Conservation (phyloP, 2,888 invertebrate species). For the Euplexia lucipara region DNA sequence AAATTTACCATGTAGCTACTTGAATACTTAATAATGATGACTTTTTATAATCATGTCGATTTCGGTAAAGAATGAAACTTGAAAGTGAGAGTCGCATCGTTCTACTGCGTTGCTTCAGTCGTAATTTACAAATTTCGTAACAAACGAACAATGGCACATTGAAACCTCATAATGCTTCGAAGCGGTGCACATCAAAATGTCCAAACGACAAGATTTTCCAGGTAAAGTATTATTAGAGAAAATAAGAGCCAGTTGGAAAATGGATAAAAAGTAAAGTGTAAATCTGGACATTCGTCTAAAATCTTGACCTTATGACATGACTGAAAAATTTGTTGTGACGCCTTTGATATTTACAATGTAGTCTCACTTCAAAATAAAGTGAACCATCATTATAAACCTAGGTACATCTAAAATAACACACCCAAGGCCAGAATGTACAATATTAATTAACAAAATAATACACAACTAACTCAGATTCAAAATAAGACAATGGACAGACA, state of each 20-base stretch:
- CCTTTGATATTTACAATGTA: conserved; percentile 3
- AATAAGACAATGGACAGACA: conserved; percentile 24
- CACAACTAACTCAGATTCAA: neutral
- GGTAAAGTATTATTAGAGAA: conserved; percentile 45
- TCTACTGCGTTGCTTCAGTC: conserved; percentile 18
- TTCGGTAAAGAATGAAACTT: conserved; percentile 1
- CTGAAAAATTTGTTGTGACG: conserved; percentile 1
- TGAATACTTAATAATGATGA: conserved; percentile 3
- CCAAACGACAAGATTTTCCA: conserved; percentile 48
- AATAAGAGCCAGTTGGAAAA: neutral
- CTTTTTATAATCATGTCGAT: neutral
- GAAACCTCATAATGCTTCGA: conserved; percentile 48
- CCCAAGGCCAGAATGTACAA: conserved; percentile 11
- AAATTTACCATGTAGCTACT: neutral
- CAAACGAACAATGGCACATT: conserved; percentile 56
- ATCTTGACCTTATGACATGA: neutral
- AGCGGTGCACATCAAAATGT: conserved; percentile 32
- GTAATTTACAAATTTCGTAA: conserved; percentile 42
- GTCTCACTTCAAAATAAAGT: conserved; percentile 2
- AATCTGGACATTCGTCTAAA: neutral
- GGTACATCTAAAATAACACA: conserved; percentile 22
- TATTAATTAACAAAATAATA: conserved; percentile 18
- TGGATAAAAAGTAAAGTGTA: neutral
- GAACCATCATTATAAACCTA: conserved; percentile 8
- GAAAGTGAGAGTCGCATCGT: conserved; percentile 48